Evolutionary conservation across 2,888 invertebrate genomes (phyloP).

Genomic region (Antheraea assamensis): DNA sequence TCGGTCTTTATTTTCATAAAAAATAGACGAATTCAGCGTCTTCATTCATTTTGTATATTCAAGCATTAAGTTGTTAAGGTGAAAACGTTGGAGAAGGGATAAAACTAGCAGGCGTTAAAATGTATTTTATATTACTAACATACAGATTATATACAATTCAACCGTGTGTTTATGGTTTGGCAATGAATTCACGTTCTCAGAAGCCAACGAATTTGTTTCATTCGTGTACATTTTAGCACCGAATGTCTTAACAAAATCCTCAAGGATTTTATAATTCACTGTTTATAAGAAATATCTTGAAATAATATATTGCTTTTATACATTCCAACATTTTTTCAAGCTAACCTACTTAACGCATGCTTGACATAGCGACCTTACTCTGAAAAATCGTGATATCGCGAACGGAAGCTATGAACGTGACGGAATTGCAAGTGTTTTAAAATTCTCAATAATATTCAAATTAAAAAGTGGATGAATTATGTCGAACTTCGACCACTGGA

Average conservation of each 20-base stretch:
- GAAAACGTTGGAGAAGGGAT: neutral
- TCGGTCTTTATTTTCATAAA: neutral
- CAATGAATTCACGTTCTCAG: neutral
- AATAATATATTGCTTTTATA: too few species aligned
- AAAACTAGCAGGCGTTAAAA: neutral
- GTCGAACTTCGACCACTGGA: too few species aligned
- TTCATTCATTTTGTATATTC: neutral
- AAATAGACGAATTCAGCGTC: neutral
- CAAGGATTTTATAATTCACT: neutral
- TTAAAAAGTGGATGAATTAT: too few species aligned
- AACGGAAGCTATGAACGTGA: too few species aligned
- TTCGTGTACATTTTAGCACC: constrained; percentile 18
- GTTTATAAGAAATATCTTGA: too few species aligned
- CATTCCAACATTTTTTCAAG: too few species aligned
- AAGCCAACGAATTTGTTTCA: constrained; percentile 17
- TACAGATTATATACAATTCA: neutral
- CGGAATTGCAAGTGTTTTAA: too few species aligned
- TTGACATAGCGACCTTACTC: too few species aligned
- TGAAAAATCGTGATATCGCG: too few species aligned
- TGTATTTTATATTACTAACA: neutral
- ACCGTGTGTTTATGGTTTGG: constrained; percentile 13
- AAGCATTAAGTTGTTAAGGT: too few species aligned
- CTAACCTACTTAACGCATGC: too few species aligned
- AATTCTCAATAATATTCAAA: too few species aligned
- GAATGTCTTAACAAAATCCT: neutral